These are phyloP conservation scores for Melanaphis sacchari DNA, from an alignment of 1,140 invertebrate genomes.

Conservation along the genomic window DNA sequence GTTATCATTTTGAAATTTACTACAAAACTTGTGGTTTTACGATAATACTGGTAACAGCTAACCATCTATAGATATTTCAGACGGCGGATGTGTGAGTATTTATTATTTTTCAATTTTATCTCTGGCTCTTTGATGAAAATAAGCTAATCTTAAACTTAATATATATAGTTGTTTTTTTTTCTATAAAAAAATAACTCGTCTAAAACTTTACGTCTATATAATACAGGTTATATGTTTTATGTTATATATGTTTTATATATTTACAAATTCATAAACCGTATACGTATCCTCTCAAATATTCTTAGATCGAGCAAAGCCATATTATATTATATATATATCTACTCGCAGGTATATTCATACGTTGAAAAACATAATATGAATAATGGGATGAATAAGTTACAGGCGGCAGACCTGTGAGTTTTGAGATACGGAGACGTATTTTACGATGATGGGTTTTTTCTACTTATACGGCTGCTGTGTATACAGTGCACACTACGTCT, in stretches of 20 bases:
- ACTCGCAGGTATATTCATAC: neutral
- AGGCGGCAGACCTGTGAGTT: neutral
- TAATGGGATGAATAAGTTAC: slow-evolving; percentile 33
- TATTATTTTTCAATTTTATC: slow-evolving; percentile 20
- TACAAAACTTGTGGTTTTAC: neutral
- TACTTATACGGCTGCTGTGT: neutral
- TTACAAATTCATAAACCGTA: slow-evolving; percentile 33
- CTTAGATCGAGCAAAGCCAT: slow-evolving; percentile 3
- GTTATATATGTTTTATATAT: neutral
- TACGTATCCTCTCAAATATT: neutral
- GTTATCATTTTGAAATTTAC: neutral
- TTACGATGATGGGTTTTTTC: neutral
- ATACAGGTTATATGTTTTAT: neutral
- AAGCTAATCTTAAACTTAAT: neutral
- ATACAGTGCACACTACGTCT: neutral
- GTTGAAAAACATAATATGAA: slow-evolving; percentile 34
- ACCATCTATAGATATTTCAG: neutral
- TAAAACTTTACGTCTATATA: neutral
- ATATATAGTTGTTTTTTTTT: neutral
- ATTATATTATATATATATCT: neutral
- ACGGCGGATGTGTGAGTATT: neutral
- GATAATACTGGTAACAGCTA: neutral
- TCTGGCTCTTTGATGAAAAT: neutral
- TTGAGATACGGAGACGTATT: slow-evolving; percentile 26
- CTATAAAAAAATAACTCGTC: neutral